phyloP scores from a whole-genome alignment of 2,797 vertebrate species.

The Tapera naevia region DNA sequence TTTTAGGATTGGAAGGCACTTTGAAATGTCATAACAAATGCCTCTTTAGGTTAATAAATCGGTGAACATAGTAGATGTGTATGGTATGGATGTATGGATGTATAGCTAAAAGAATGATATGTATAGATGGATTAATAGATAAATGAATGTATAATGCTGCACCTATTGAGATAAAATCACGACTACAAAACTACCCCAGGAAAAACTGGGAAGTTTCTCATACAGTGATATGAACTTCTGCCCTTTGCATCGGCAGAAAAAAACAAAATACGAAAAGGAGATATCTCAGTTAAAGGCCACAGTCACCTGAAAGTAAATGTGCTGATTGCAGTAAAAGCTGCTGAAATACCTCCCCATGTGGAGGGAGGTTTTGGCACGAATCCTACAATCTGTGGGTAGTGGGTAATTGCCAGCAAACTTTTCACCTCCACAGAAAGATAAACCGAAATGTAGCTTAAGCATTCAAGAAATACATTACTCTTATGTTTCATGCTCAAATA shows the following conservation, averaged over 20 bases:
- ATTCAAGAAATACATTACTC: not conserved
- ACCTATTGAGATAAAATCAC: not conserved
- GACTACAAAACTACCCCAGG: not conserved
- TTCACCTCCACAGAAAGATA: not conserved
- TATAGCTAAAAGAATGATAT: not conserved
- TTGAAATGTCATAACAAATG: not conserved
- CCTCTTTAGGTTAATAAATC: not conserved
- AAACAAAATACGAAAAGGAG: not conserved
- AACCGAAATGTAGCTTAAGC: not conserved
- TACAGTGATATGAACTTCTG: not conserved
- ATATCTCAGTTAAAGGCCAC: not conserved
- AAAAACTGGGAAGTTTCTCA: not conserved
- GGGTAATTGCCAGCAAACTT: not conserved
- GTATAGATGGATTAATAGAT: not conserved
- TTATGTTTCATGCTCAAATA: not conserved
- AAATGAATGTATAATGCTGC: not conserved
- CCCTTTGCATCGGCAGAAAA: not conserved
- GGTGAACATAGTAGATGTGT: not conserved
- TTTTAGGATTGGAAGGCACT: not conserved
- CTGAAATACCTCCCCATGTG: not conserved
- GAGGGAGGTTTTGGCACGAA: not conserved
- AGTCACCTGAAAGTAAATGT: not conserved
- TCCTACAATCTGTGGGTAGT: not conserved
- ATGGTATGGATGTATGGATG: not conserved
- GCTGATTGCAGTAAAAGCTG: constrained; percentile 22